A percentile compares a stretch with the other conserved stretches of the same genome.
These are phyloP conservation scores for Ctenicera cuprea DNA, from an alignment of 2,888 invertebrate genomes.

Conservation along the genomic window DNA sequence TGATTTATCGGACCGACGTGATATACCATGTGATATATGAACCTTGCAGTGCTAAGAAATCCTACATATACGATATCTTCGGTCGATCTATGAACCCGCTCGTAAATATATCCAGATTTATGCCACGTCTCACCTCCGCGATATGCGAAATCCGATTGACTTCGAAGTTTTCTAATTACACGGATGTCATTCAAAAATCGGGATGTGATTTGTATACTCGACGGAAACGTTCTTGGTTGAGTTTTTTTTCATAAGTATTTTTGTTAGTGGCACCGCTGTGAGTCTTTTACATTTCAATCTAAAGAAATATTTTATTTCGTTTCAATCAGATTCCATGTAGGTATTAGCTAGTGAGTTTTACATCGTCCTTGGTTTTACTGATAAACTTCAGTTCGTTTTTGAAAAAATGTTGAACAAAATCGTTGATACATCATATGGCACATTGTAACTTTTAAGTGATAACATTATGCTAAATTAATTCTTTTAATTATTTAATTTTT, in stretches of 20 bases:
- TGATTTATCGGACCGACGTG: conserved; percentile 72
- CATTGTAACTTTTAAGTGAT: no score
- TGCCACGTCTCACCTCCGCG: conserved; percentile 56
- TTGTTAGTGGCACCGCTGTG: conserved; percentile 8
- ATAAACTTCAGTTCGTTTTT: not conserved
- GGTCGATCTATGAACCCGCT: conserved; percentile 70
- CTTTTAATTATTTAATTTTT: no score
- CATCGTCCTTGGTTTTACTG: no score
- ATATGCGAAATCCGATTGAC: conserved; percentile 56
- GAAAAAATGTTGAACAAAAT: no score
- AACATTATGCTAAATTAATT: no score
- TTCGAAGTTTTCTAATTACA: conserved; percentile 60
- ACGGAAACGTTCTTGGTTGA: not conserved
- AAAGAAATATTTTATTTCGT: not conserved
- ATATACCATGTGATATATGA: conserved; percentile 72
- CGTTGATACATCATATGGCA: no score
- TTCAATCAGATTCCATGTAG: no score
- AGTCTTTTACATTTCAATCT: conserved; percentile 5
- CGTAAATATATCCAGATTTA: conserved; percentile 71
- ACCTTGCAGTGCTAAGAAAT: conserved; percentile 67
- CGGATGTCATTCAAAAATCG: conserved; percentile 60
- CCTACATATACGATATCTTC: conserved; percentile 68
- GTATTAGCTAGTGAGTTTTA: not conserved
- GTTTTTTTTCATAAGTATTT: conserved; percentile 32
- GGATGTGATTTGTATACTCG: conserved; percentile 57